Base-by-base conservation (phyloP, 2,888 invertebrate genomes). In the Cepaea hortensis region DNA sequence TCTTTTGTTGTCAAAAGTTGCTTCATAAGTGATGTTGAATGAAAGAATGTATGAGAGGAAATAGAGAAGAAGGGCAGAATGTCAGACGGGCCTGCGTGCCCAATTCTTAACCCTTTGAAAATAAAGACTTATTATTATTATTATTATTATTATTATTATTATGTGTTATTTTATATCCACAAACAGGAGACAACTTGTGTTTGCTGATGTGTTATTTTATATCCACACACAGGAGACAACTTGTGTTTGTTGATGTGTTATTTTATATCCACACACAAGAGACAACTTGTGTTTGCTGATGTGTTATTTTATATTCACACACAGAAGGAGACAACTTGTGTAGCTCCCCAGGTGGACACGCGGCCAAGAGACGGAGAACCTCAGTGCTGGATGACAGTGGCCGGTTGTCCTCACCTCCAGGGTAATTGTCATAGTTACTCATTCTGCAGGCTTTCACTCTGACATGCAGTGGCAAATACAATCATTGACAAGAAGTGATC, bases 371-470 rank as follows among this genome's bases (percentile, higher is more conserved):
- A 61, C 85, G 55, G n/a, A 86, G 50, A 23, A 55, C 11, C 7
- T 72, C 84, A 20, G 20, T 79, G 4, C 11, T 62, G n/a, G 87
- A 84, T 84, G 87, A 87, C 18, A 61, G 15, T n/a, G 70, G 82
- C 13, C 73, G 23, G 7, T 7, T 87, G 23, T 87, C 87, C 0
- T 87, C 87, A 15, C 87, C 87, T 87, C 61, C 65, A 72, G 80
- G 79, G 87, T 87, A 20, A 48, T 84, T 73, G 7, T 11, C 5
- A 23, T n/a, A 35, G 4, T 13, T 35, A 18, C 23, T 80, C 62
- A 18, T 80, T 50, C 20, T 35, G 55, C 11, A 55, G 55, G 55
- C 55, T 6, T 15, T 9, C 65, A 65, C 65, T 18, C 9, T 65
- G 18, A 18, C 9, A 9, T 18, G 9, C 18, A 65, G 65, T 65